These are phyloP conservation scores for Argynnis bischoffii DNA, from an alignment of 2,888 invertebrate genomes.

Conservation along the genomic window DNA sequence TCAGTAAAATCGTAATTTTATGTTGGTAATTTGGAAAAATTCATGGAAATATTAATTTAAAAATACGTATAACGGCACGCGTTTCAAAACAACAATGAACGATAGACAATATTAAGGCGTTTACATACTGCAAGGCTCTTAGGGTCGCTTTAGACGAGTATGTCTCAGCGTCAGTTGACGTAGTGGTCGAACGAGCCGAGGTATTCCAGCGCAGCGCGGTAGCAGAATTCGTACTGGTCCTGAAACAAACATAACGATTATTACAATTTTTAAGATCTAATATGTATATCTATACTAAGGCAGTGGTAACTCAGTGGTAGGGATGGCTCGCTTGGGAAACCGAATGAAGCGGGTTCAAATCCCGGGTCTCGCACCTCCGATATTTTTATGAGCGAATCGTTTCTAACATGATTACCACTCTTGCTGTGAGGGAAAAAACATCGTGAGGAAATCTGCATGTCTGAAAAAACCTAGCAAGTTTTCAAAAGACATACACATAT, in stretches of 20 bases:
- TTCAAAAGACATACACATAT: too few relatives aligned
- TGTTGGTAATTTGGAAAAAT: background rate
- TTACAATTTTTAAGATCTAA: background rate
- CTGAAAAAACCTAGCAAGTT: too few relatives aligned
- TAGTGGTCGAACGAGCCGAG: conserved; percentile 99
- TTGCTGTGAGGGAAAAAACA: too few relatives aligned
- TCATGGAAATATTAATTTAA: background rate
- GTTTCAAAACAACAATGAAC: conserved; percentile 8
- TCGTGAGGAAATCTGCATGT: too few relatives aligned
- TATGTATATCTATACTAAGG: background rate
- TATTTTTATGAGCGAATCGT: too few relatives aligned
- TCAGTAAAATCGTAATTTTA: background rate
- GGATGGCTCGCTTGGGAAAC: too few relatives aligned
- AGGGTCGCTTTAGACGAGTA: conserved; percentile 63
- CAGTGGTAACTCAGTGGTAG: too few relatives aligned
- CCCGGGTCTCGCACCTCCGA: too few relatives aligned
- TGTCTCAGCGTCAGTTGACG: conserved; percentile 88
- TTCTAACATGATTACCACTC: too few relatives aligned
- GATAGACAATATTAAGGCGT: conserved; percentile 29
- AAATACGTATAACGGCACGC: conserved; percentile 7
- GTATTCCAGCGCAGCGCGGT: conserved; percentile 98
- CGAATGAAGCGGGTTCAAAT: background rate
- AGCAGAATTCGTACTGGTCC: conserved; percentile 99
- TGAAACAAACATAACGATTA: conserved; percentile 56
- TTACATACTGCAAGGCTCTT: conserved; percentile 35